Base-by-base conservation (phyloP, 2,888 invertebrate species). In the Perizoma flavofasciatum region DNA sequence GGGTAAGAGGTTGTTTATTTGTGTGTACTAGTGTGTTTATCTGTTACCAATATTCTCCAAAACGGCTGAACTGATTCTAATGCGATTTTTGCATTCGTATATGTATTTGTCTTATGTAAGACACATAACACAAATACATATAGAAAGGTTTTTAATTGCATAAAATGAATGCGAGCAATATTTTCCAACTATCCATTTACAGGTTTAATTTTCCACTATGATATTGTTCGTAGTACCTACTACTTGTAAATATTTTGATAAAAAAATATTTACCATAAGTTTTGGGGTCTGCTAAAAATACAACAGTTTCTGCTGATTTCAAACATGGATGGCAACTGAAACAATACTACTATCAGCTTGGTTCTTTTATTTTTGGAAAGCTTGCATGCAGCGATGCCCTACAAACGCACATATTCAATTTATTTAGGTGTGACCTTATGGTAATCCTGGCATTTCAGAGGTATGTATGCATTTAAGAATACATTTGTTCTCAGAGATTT, bases 311-410 rank as follows among this genome's bases (percentile, higher is more conserved):
- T 41, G 39, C 40, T 46, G 6, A 41, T 50, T 45, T 46, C 5
- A 49, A 55, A 46, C 45, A 9, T 8, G 43, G 5, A 11, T 11
- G 39, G 41, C 3, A 41, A 35, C 46, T 41, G 22, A 11, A 45
- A 46, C 56, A 40, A 40, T 50, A 11, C 11, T 5, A 10, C 22
- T 22, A 10, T 8, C 39, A 10, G 6, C 50, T 56, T 45, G 35
- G 43, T 52, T 51, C 33, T 33, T 41, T 11, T 45, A 47, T 49
- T 22, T 43, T 49, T 11, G 48, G 51, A 47, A 43, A n/a, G 34
- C 11, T 37, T 47, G 43, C 33, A 44, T n/a, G n/a, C n/a, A n/a
- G n/a, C n/a, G n/a, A 33, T 41, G 48, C 49, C 5, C 33, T 47
- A 49, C 41, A 39, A 48, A 48, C 22, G 37, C 43, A 41, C 33